Percentiles rank a stretch among this genome's conserved stretches.
Evolutionary conservation across 2,888 invertebrate species (phyloP).

Genomic region (Cyclophora albipunctata): DNA sequence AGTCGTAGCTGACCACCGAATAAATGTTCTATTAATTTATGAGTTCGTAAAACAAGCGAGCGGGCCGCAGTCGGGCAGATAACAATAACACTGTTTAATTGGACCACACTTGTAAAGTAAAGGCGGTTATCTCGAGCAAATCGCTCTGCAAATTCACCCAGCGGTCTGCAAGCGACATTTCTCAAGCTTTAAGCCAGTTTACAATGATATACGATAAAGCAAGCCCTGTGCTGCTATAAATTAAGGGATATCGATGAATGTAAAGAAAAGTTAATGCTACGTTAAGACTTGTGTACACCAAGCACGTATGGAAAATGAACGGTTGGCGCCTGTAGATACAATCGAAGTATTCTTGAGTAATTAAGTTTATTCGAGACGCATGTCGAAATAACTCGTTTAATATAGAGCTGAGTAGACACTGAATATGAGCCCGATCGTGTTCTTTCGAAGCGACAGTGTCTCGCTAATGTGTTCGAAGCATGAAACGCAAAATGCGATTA

Average conservation of each 20-base stretch:
- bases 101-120: conserved; percentile 7
- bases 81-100: conserved; percentile 10
- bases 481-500: conserved; percentile 12
- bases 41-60: no score
- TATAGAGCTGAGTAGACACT: conserved; percentile 1
- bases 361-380: conserved; percentile 26
- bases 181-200: conserved; percentile 12
- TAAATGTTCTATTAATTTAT: no score
- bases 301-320: conserved; percentile 17
- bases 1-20: no score
- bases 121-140: conserved; percentile 8
- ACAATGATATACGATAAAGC: conserved; percentile 14
- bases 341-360: conserved; percentile 33
- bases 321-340: conserved; percentile 19
- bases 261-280: conserved; percentile 8
- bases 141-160: conserved; percentile 7
- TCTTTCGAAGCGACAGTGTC: conserved; percentile 5
- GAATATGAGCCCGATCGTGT: neutral
- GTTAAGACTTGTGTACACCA: conserved; percentile 8
- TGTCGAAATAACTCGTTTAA: conserved; percentile 5
- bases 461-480: conserved; percentile 10
- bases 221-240: conserved; percentile 2
- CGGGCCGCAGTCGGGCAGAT: no score
- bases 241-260: conserved; percentile 12
- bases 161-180: conserved; percentile 13